Evolutionary conservation across 2,797 vertebrate genomes (phyloP), one percentile per base, ranked within the genome.

Genomic region (Apogon talboti): DNA sequence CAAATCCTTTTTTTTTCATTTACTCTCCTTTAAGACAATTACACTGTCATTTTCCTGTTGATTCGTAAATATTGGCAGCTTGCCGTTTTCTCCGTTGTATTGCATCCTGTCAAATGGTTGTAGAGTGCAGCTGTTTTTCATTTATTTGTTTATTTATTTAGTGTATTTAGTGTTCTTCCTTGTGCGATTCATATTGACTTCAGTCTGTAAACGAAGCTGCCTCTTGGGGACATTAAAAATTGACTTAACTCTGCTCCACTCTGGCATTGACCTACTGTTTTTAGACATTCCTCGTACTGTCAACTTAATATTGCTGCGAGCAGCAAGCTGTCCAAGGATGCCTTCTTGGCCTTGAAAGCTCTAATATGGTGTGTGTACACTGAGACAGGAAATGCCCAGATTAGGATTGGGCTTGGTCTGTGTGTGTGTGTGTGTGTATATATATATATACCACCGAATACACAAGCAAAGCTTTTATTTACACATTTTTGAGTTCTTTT

Each of bases 291-390:
- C 6, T 69, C 53, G 73, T 61, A 48, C 43, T 44, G 35, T 52
- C 9, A 59, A 40, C 38, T 62, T 73, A 11, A 72, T 57, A 71
- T 69, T 41, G 79, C 75, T 76, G 28, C 11, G 12, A 75, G 81
- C 79, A 62, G n/a, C 71, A 84, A 82, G 80, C 82, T 88, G 86
- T 80, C 66, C 21, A 60, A 55, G 41, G 42, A 66, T 37, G 13
- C 53, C 53, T 43, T 67, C 60, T 53, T 62, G 48, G 28, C 24
- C 45, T 30, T 51, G 1, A 48, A 58, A 68, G 35, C 59, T 49
- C 12, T 47, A 70, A 54, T 61, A 69, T 74, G 69, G 61, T 59
- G 64, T 59, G 64, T 59, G 18, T 21, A 52, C 18, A 41, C 13
- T 14, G 52, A 74, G 16, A 49, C 2, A 18, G 24, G 24, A 14